These are phyloP conservation scores for Theodoxus fluviatilis DNA, from an alignment of 2,888 invertebrate genomes.

Conservation along the genomic window DNA sequence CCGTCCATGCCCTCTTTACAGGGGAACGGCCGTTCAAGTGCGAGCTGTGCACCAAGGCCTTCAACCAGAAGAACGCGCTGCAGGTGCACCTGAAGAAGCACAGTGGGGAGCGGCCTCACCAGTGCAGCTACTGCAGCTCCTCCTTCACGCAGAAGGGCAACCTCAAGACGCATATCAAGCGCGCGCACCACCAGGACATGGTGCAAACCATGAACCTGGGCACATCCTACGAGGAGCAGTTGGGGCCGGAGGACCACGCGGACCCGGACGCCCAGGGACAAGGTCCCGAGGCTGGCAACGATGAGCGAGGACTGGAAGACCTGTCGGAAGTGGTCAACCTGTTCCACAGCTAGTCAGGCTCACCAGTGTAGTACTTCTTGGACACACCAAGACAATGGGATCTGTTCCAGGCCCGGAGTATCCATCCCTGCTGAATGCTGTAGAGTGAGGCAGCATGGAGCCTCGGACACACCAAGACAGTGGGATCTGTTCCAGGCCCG, in stretches of 20 bases:
- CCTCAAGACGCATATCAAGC: conserved; percentile 63
- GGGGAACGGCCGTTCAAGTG: conserved; percentile 63
- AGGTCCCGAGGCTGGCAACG: conserved; percentile 17
- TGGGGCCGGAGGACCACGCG: conserved; percentile 23
- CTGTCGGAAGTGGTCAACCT: conserved; percentile 28
- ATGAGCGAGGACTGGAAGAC: conserved; percentile 23
- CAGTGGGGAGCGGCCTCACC: conserved; percentile 59
- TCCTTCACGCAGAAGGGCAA: conserved; percentile 64
- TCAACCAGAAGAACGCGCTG: conserved; percentile 65
- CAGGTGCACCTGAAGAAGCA: conserved; percentile 63
- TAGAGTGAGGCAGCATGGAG: no score
- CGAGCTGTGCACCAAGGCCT: conserved; percentile 57
- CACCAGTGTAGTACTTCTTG: no score
- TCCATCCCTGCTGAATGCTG: no score
- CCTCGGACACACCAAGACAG: no score
- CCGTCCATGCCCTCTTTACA: conserved; percentile 26
- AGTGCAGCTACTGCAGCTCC: conserved; percentile 60
- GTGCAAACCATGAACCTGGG: conserved; percentile 54
- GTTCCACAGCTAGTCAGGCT: conserved; percentile 19
- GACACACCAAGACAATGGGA: no score
- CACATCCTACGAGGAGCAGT: conserved; percentile 27
- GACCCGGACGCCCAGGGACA: neutral
- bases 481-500: no score
- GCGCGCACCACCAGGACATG: conserved; percentile 61
- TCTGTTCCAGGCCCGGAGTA: no score